Evolutionary conservation across 1,140 invertebrate genomes (phyloP).

Genomic region (Heliconius himera): DNA sequence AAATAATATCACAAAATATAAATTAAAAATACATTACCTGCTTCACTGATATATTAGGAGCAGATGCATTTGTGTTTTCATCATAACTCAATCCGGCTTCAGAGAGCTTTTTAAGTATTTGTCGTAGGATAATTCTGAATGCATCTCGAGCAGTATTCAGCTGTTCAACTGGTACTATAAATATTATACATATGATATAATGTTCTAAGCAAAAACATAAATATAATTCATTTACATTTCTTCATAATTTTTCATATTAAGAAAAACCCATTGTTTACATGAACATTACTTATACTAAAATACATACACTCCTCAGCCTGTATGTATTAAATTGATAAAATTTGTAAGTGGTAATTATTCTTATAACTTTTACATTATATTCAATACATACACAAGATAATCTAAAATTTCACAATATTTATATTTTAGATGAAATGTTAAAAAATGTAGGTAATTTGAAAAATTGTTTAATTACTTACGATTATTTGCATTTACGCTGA

Average conservation of each 20-base stretch:
- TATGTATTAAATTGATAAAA: no score
- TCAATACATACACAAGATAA: background rate
- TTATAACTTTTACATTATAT: no score
- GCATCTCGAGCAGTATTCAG: slow-evolving; percentile 71
- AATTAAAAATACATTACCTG: slow-evolving; percentile 57
- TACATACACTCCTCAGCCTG: no score
- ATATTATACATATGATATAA: background rate
- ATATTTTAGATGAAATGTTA: background rate
- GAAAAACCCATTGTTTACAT: no score
- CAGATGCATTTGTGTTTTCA: slow-evolving; percentile 58
- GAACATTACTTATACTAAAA: no score
- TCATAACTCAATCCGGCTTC: slow-evolving; percentile 69
- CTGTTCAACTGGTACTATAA: slow-evolving; percentile 71
- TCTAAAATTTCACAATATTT: background rate
- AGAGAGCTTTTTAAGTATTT: slow-evolving; percentile 77
- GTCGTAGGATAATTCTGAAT: slow-evolving; percentile 70
- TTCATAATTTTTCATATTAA: no score
- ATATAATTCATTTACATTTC: no score
- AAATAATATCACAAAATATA: background rate
- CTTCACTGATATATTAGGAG: slow-evolving; percentile 72
- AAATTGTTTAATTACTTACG: slow-evolving; percentile 63
- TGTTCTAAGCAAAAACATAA: no score
- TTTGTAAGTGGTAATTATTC: no score
- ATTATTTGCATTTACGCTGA: slow-evolving; percentile 69
- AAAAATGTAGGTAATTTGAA: slow-evolving; percentile 3